These are phyloP conservation scores for Drosophila nigricruria DNA, from an alignment of 2,888 invertebrate species.

Conservation along the genomic window DNA sequence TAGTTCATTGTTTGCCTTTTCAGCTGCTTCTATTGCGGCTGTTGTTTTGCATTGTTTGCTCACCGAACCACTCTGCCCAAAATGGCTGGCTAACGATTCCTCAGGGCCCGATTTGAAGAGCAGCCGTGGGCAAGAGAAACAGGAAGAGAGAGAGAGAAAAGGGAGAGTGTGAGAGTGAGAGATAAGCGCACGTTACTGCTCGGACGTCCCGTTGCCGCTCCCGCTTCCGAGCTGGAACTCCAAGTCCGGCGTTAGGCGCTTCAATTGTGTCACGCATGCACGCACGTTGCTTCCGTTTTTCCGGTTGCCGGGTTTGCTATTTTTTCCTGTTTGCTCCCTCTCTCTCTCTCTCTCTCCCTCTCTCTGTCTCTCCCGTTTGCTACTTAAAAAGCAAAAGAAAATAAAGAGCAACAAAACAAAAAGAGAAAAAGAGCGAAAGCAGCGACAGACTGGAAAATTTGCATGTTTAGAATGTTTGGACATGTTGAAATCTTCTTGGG, in stretches of 20 bases:
- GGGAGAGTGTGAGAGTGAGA: constrained; percentile 16
- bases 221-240: not conserved
- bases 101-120: constrained; percentile 63
- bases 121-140: constrained; percentile 5
- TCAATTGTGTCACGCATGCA: constrained; percentile 83
- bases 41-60: constrained; percentile 71
- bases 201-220: constrained; percentile 11
- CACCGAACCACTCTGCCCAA: constrained; percentile 63
- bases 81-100: constrained; percentile 78
- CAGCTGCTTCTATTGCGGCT: constrained; percentile 44
- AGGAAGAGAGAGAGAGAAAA: constrained; percentile 9
- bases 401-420: constrained; percentile 28
- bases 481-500: constrained; percentile 80
- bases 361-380: not conserved
- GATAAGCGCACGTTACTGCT: constrained; percentile 58
- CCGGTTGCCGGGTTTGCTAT: constrained; percentile 80
- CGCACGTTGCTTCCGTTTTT: constrained; percentile 82
- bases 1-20: constrained; percentile 70
- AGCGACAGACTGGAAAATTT: constrained; percentile 83
- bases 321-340: constrained; percentile 58
- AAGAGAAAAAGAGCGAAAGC: constrained; percentile 38
- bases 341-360: constrained; percentile 23
- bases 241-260: constrained; percentile 65
- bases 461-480: constrained; percentile 79
- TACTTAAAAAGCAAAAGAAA: constrained; percentile 42